Conservation (phyloP, 92 coral and sea anemone species). For the Palythoa grandis region DNA sequence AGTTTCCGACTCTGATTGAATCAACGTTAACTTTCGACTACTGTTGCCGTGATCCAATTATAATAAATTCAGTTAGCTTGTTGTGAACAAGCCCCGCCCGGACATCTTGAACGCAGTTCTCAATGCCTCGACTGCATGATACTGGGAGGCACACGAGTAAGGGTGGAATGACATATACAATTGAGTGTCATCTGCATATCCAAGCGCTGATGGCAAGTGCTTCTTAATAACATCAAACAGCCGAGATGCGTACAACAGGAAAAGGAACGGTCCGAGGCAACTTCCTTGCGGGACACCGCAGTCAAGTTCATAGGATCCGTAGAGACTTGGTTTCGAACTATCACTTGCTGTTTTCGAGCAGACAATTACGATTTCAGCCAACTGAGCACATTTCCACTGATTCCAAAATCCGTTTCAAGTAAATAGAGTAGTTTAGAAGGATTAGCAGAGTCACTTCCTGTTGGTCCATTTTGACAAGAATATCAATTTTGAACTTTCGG, state of each 20-base stretch:
- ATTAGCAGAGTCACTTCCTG: too few species aligned
- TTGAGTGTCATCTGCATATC: too few species aligned
- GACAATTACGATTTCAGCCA: conserved; percentile 10
- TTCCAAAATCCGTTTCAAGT: not conserved
- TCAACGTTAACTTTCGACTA: conserved; percentile 1
- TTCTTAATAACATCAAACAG: conserved; percentile 16
- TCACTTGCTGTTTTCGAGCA: conserved; percentile 1
- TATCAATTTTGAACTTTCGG: too few species aligned
- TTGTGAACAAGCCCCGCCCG: conserved; percentile 11
- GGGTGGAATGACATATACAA: conserved; percentile 16
- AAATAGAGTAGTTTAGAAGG: not conserved
- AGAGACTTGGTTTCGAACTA: conserved; percentile 5
- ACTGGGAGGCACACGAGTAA: conserved; percentile 20
- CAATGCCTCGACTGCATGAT: not conserved
- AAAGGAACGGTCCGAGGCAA: too few species aligned
- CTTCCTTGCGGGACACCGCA: not conserved
- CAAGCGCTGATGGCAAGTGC: conserved; percentile 35
- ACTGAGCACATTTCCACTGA: conserved; percentile 1
- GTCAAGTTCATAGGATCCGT: not conserved
- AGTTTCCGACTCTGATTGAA: too few species aligned
- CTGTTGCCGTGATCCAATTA: not conserved
- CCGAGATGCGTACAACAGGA: not conserved
- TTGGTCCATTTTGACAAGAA: too few species aligned
- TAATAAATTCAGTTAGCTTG: not conserved
- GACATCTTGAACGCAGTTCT: conserved; percentile 10